Evolutionary conservation across 2,113 vertebrate species (phyloP).

Genomic region (Cranoglanis bouderius): DNA sequence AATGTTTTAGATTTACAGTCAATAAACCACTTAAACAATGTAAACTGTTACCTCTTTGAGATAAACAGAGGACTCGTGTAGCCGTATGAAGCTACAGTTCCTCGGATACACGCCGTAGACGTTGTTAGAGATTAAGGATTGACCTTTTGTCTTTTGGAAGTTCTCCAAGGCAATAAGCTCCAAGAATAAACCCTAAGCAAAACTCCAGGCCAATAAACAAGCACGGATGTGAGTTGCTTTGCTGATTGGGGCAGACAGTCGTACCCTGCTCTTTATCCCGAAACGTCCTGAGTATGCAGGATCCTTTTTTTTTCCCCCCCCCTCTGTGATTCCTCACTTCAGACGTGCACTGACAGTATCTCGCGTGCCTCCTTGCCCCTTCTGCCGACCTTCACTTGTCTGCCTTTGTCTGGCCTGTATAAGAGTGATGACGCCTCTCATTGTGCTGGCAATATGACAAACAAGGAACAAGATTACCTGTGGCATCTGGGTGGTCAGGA

Average conservation of each 20-base stretch:
- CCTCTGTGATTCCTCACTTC: slow-evolving; percentile 34
- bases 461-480: slow-evolving; percentile 59
- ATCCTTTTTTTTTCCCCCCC: neutral
- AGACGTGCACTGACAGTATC: slow-evolving; percentile 50
- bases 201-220: slow-evolving; percentile 4
- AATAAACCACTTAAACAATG: slow-evolving; percentile 12
- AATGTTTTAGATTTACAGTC: slow-evolving; percentile 17
- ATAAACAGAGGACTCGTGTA: neutral
- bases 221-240: neutral
- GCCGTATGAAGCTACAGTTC: neutral
- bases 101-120: neutral
- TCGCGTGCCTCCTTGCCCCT: slow-evolving; percentile 40
- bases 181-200: slow-evolving; percentile 9
- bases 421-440: slow-evolving; percentile 55
- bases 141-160: neutral
- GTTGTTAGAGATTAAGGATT: neutral
- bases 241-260: slow-evolving; percentile 3
- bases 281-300: slow-evolving; percentile 9
- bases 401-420: slow-evolving; percentile 48
- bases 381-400: slow-evolving; percentile 53
- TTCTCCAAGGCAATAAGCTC: slow-evolving; percentile 6
- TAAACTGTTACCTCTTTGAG: slow-evolving; percentile 6
- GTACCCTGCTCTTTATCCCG: slow-evolving; percentile 1
- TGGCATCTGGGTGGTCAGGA: slow-evolving; percentile 53
- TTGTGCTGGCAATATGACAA: slow-evolving; percentile 57